Percentiles rank a stretch among this genome's conserved stretches.
These are phyloP conservation scores for Elysia crispata DNA, from an alignment of 2,888 invertebrate species.

Conservation along the genomic window DNA sequence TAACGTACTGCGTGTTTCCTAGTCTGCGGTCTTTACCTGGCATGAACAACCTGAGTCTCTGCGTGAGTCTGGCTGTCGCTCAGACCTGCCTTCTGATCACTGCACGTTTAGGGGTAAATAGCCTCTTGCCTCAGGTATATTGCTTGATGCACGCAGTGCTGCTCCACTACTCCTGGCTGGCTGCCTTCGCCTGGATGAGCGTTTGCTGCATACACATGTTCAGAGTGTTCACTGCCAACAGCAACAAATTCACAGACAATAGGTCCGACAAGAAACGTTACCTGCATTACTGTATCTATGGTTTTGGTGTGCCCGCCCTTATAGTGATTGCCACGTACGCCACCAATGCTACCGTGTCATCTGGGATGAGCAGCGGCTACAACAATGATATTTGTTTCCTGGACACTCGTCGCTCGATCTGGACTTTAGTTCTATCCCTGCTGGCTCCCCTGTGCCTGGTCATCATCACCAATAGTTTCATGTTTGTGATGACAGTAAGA, in stretches of 20 bases:
- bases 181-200: constrained; percentile 54
- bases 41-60: constrained; percentile 53
- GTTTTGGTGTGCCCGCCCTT: constrained; percentile 50
- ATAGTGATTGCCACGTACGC: constrained; percentile 47
- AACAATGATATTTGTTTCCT: constrained; percentile 35
- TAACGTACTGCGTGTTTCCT: constrained; percentile 51
- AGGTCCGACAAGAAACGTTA: constrained; percentile 25
- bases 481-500: constrained; percentile 51
- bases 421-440: neutral
- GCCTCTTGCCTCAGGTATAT: neutral
- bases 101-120: neutral
- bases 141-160: constrained; percentile 27
- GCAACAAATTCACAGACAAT: constrained; percentile 27
- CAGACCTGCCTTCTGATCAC: constrained; percentile 44
- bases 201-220: constrained; percentile 57
- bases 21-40: constrained; percentile 54
- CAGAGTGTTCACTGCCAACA: constrained; percentile 49
- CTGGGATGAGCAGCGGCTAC: constrained; percentile 49
- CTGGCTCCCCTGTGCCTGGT: constrained; percentile 47
- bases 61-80: constrained; percentile 47
- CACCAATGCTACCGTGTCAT: constrained; percentile 41
- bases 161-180: constrained; percentile 54
- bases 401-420: constrained; percentile 27
- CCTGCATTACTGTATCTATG: constrained; percentile 50
- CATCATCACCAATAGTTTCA: constrained; percentile 47